A percentile compares a stretch with the other conserved stretches of the same genome.
Evolutionary conservation across 2,113 vertebrate species (phyloP).

Genomic region (Hippocampus mohnikei): DNA sequence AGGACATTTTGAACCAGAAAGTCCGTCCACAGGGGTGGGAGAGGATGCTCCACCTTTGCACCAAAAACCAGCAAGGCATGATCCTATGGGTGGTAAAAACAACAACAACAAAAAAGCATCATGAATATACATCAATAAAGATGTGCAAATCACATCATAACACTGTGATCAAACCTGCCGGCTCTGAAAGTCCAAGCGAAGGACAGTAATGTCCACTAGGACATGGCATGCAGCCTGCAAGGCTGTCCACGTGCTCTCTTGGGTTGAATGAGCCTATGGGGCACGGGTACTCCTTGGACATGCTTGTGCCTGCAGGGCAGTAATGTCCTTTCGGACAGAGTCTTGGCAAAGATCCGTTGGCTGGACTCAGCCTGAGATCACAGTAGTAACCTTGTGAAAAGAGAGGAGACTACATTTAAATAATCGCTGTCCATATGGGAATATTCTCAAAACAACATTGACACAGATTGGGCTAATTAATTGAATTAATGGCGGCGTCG

Average conservation of each 20-base stretch:
- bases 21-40: constrained; percentile 70
- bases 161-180: constrained; percentile 73
- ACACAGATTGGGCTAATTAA: background rate
- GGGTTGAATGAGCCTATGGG: constrained; percentile 81
- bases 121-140: background rate
- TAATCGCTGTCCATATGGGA: background rate
- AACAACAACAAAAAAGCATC: background rate
- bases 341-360: constrained; percentile 69
- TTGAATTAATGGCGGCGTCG: background rate
- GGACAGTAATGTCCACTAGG: constrained; percentile 83
- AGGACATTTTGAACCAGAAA: constrained; percentile 76
- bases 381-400: constrained; percentile 82
- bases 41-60: constrained; percentile 74
- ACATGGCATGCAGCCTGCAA: constrained; percentile 74
- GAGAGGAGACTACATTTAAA: constrained; percentile 1
- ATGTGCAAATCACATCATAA: constrained; percentile 4
- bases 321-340: constrained; percentile 83
- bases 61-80: constrained; percentile 83
- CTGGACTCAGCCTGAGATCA: constrained; percentile 63
- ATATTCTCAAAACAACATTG: background rate
- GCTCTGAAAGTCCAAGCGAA: constrained; percentile 70
- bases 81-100: constrained; percentile 59
- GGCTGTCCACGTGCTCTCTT: constrained; percentile 48
- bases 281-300: constrained; percentile 77
- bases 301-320: constrained; percentile 79